Percentiles rank a stretch among this genome's conserved stretches.
These are phyloP conservation scores for Entelurus aequoreus DNA, from an alignment of 2,113 vertebrate genomes.

Conservation along the genomic window DNA sequence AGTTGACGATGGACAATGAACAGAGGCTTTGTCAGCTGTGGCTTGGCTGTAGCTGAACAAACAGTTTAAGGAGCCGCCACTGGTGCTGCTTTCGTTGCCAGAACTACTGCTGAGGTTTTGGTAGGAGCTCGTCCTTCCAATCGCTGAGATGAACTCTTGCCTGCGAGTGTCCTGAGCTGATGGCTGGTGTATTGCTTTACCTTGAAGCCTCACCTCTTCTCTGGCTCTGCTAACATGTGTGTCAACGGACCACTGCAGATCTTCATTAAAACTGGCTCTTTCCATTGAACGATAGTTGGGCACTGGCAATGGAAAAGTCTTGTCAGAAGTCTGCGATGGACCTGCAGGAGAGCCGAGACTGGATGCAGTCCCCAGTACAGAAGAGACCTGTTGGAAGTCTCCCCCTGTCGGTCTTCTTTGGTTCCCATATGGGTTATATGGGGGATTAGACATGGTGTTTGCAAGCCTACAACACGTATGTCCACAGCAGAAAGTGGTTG, in stretches of 20 bases:
- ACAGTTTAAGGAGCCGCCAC: constrained; percentile 46
- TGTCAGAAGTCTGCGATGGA: constrained; percentile 9
- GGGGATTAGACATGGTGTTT: constrained; percentile 83
- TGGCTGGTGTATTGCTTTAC: constrained; percentile 58
- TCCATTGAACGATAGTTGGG: constrained; percentile 56
- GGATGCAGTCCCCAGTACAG: constrained; percentile 42
- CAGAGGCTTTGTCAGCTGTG: constrained; percentile 11
- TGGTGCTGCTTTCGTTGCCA: constrained; percentile 7
- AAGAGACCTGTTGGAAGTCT: constrained; percentile 57
- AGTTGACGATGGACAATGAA: constrained; percentile 34
- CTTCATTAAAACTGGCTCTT: constrained; percentile 39
- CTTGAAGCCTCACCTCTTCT: constrained; percentile 70
- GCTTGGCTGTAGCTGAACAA: constrained; percentile 27
- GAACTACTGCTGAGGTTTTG: constrained; percentile 8
- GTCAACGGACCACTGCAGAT: constrained; percentile 54
- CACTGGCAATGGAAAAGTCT: constrained; percentile 13
- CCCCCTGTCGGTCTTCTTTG: constrained; percentile 69
- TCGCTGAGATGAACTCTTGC: constrained; percentile 27
- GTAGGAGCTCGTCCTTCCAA: constrained; percentile 13
- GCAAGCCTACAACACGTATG: constrained; percentile 75
- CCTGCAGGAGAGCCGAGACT: constrained; percentile 18
- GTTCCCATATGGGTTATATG: constrained; percentile 78
- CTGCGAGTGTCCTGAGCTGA: constrained; percentile 52
- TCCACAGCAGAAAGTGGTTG: constrained; percentile 56
- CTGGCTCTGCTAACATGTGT: constrained; percentile 62